These are phyloP conservation scores for Coptodon bakossiorum DNA, from an alignment of 2,113 vertebrate genomes.

Conservation along the genomic window DNA sequence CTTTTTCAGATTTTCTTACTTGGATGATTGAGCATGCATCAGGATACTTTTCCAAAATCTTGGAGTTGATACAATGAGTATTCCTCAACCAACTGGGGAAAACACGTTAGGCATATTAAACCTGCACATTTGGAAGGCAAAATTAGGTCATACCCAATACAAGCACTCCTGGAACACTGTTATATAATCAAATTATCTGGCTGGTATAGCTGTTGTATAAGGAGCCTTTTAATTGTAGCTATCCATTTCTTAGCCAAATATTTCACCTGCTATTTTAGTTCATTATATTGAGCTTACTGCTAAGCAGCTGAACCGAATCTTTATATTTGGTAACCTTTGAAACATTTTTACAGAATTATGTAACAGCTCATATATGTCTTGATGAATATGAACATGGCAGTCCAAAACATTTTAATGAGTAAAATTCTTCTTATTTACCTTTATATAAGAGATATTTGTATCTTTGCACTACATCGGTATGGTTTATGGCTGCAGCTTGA, in stretches of 20 bases:
- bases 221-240: neutral
- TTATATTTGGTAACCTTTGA: neutral
- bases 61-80: neutral
- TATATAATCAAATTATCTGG: neutral
- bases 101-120: rapidly evolving
- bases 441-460: neutral
- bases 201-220: neutral
- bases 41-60: neutral
- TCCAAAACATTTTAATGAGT: neutral
- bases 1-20: neutral
- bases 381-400: neutral
- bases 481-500: neutral
- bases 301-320: neutral
- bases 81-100: neutral
- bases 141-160: neutral
- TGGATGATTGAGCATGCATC: neutral
- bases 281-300: neutral
- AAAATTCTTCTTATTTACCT: neutral
- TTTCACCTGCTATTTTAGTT: neutral
- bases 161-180: neutral
- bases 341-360: neutral
- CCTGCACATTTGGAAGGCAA: neutral
- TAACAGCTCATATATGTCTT: neutral
- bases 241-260: neutral
- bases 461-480: neutral